phyloP scores from a whole-genome alignment of 2,888 invertebrate species.

The Isoperla grammatica region DNA sequence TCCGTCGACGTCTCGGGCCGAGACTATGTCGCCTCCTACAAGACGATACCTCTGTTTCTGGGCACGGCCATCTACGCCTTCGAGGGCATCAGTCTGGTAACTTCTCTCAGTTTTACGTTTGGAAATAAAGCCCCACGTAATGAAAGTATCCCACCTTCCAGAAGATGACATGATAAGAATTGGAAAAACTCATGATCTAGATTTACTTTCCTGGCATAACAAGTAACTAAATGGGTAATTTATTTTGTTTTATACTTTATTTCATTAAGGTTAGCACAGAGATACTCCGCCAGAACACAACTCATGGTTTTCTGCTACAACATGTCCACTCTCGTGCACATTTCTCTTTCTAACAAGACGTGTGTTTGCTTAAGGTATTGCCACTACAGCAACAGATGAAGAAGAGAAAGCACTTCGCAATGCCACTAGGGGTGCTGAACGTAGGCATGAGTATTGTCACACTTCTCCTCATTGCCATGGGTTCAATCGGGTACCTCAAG shows the following conservation, averaged over 20 bases:
- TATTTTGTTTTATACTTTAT: no score
- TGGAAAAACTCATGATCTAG: no score
- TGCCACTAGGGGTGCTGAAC: conserved; percentile 78
- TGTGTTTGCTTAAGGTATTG: no score
- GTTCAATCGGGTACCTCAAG: conserved; percentile 82
- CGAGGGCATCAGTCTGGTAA: conserved; percentile 89
- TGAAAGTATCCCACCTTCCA: background rate
- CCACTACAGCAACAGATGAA: conserved; percentile 92
- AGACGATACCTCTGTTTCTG: conserved; percentile 78
- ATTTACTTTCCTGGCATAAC: no score
- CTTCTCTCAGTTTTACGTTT: no score
- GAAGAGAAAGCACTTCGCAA: conserved; percentile 69
- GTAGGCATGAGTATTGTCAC: conserved; percentile 81
- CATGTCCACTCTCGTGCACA: no score
- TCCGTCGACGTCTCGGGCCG: conserved; percentile 48
- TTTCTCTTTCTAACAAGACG: no score
- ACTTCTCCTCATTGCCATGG: conserved; percentile 69
- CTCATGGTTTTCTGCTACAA: no score
- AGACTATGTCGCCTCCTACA: conserved; percentile 49
- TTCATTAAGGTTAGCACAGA: no score
- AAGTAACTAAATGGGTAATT: no score
- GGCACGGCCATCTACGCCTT: conserved; percentile 96
- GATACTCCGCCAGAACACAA: no score
- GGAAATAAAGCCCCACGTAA: background rate
- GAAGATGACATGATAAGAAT: no score